These are phyloP conservation scores for Apamea monoglypha DNA, from an alignment of 2,888 invertebrate species.

Conservation along the genomic window DNA sequence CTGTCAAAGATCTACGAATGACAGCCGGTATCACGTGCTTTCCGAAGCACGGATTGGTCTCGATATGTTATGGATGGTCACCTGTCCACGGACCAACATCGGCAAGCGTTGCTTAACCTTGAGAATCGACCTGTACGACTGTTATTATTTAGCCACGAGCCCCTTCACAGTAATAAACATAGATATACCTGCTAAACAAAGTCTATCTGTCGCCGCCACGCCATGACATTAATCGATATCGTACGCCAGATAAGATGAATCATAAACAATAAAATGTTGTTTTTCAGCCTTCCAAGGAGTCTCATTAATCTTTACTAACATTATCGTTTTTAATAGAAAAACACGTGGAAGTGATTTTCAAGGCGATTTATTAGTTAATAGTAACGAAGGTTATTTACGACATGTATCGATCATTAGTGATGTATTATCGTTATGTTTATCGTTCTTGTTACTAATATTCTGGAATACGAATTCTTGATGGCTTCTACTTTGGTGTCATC, in stretches of 20 bases:
- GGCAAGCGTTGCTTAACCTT: neutral
- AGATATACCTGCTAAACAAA: slow-evolving; percentile 42
- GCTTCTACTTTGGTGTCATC: neutral
- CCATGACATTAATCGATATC: slow-evolving; percentile 81
- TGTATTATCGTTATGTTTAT: neutral
- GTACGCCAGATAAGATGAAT: slow-evolving; percentile 66
- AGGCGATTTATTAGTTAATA: neutral
- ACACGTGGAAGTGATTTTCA: slow-evolving; percentile 60
- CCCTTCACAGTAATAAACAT: slow-evolving; percentile 17
- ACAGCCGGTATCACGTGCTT: too few species aligned
- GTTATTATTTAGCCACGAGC: neutral
- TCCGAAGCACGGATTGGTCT: too few species aligned
- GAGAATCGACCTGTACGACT: neutral
- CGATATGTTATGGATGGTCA: too few species aligned
- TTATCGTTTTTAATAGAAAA: slow-evolving; percentile 72
- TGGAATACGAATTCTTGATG: neutral
- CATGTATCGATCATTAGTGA: neutral
- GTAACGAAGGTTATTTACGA: slow-evolving; percentile 6
- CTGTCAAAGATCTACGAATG: too few species aligned
- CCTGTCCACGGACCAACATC: too few species aligned
- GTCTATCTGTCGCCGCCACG: slow-evolving; percentile 8
- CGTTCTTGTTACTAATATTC: neutral
- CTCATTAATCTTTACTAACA: slow-evolving; percentile 49
- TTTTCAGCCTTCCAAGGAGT: slow-evolving; percentile 67
- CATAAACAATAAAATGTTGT: slow-evolving; percentile 66